Conservation (phyloP, 2,888 invertebrate species). For the Eilema depressum region DNA sequence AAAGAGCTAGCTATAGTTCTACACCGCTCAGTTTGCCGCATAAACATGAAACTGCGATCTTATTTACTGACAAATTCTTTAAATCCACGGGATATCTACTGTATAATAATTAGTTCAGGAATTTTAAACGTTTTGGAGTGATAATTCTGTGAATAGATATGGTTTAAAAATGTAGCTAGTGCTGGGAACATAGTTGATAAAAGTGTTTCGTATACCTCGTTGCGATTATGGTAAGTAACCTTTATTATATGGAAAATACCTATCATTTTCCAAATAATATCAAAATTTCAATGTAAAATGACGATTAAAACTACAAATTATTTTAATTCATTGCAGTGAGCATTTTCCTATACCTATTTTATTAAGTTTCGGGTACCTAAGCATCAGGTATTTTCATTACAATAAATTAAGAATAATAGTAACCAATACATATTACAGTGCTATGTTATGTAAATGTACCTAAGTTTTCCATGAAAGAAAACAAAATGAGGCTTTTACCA, state of each 20-base stretch:
- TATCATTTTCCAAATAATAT: not conserved
- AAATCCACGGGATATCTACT: conserved; percentile 43
- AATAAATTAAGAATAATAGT: not conserved
- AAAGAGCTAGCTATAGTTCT: conserved; percentile 70
- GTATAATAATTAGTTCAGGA: not conserved
- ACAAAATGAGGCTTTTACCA: not conserved
- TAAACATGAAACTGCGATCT: conserved; percentile 78
- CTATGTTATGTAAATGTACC: not conserved
- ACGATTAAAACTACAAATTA: not conserved
- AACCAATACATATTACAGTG: not conserved
- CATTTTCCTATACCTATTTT: no score
- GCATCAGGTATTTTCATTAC: not conserved
- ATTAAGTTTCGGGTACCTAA: no score
- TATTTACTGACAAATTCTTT: conserved; percentile 63
- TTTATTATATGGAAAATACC: not conserved
- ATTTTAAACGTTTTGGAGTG: not conserved
- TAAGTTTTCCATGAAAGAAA: not conserved
- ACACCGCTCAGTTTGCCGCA: conserved; percentile 78
- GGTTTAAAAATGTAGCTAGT: conserved; percentile 40
- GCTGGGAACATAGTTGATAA: conserved; percentile 18
- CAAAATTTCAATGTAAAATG: not conserved
- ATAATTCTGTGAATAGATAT: not conserved
- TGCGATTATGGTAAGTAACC: conserved; percentile 52
- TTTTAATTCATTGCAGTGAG: not conserved
- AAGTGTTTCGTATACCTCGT: conserved; percentile 23